Base-by-base conservation (phyloP, 2,888 invertebrate species). In the Ecliptopera silaceata region DNA sequence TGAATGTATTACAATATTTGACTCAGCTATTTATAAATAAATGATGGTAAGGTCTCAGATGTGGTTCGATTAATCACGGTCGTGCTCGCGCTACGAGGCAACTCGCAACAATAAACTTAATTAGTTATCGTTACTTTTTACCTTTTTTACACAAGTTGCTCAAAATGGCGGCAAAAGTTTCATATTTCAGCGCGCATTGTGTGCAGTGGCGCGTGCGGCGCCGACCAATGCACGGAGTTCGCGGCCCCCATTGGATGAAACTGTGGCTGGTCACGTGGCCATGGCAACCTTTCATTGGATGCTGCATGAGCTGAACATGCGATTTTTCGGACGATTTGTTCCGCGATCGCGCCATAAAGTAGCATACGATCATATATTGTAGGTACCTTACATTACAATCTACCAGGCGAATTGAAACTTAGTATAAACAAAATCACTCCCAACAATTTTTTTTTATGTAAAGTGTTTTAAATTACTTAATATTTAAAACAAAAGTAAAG, bases 291-390 rank as follows among this genome's bases (percentile, higher is more conserved):
- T 61, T 50, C 17, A 59, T 61, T 58, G 62, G 65, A 66, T 67
- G 72, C 63, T 66, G 69, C 67, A 67, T 65, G 70, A 72, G 73
- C 71, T 63, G 68, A 70, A 71, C 64, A 67, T 63, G 54, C 41
- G 72, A 79, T 81, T 80, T 82, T 75, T 70, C 81, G 81, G 74
- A 78, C 79, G 82, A 85, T 86, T 86, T 81, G 86, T 82, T 81
- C 74, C 74, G 68, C 77, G 77, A 81, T 81, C 74, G 63, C 59
- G 59, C 70, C 77, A 79, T 75, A 80, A 79, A 73, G 64, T 61
- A 60, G 36, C 12, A 38, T 36, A 36, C 31, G 56, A 60, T 71
- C 72, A 71, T 75, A 70, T 72, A 77, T n/a, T 18, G 45, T 31
- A 18, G 22, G 22, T 26, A 39, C 3, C 10, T 10, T 0, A 10